phyloP scores from a whole-genome alignment of 2,113 vertebrate genomes.

The Macaca fascicularis region DNA sequence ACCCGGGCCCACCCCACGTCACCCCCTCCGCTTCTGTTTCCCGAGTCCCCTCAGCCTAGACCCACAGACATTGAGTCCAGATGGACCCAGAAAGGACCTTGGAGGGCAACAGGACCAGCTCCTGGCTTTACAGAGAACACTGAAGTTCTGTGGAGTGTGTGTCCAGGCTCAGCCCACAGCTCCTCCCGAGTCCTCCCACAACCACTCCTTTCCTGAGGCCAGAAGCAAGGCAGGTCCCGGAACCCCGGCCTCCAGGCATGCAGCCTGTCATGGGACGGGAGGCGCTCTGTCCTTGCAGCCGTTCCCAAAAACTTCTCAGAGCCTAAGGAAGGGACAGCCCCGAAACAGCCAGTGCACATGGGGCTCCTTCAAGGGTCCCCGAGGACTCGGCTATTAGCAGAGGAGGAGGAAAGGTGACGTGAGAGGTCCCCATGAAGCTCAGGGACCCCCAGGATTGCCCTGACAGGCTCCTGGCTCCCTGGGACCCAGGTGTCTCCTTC shows the following conservation, averaged over 20 bases:
- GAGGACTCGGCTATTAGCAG: background rate
- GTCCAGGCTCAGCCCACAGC: background rate
- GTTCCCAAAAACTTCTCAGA: background rate
- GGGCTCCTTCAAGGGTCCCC: background rate
- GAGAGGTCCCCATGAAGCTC: background rate
- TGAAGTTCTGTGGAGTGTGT: accelerated
- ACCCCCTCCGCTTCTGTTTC: background rate
- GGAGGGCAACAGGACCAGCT: background rate
- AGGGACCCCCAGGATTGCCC: background rate
- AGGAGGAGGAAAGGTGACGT: too few species aligned
- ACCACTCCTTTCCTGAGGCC: too few species aligned
- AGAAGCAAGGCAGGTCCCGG: background rate
- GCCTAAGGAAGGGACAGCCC: background rate
- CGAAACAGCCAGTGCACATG: background rate
- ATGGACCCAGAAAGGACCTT: background rate
- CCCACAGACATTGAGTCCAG: background rate
- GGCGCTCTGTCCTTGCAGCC: background rate
- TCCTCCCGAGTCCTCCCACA: background rate
- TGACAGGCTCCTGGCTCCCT: background rate
- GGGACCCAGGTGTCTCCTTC: background rate
- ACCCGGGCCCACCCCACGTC: background rate
- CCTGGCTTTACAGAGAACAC: background rate
- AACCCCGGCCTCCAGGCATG: background rate
- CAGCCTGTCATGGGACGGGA: too few species aligned
- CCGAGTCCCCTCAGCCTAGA: background rate